Base-by-base conservation (phyloP, 2,113 vertebrate species). In the Tachysurus vachellii region DNA sequence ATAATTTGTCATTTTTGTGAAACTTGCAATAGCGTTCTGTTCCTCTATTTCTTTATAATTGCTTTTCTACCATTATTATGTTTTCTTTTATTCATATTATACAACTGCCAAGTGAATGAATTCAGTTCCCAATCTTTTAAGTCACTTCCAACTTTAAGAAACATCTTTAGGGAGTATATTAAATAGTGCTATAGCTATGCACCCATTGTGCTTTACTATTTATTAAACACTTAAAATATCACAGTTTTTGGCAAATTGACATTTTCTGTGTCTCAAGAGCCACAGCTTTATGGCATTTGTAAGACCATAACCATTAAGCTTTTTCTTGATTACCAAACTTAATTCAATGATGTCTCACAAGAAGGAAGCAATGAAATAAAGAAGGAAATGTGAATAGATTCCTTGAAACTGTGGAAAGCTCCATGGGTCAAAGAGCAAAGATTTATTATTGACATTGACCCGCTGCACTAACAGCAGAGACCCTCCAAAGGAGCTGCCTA, bases 381-480 rank as follows among this genome's bases (percentile, higher is more conserved):
- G 36, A 31, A 73, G 53, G 77, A 89, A 88, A 89, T 44, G 5
- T 56, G 70, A 68, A 80, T 73, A 85, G 73, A 68, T 85, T 88
- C 70, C 82, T 76, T 88, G 87, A 92, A 92, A 92, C 91, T 90
- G 57, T 91, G 93, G 95, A 91, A 94, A 94, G 95, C 94, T 95
- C 94, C 91, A 94, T 92, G 94, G 93, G 93, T 94, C 95, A 96
- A 93, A 92, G 70, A 79, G 80, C 53, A 86, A 86, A 95, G 95
- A 97, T 97, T 96, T 96, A 97, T 94, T 91, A 94, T 93, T 91
- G 87, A 93, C 91, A 92, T 93, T 95, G 96, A 96, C 94, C 96
- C 94, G 94, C 91, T 92, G 91, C 95, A 94, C 94, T 90, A 95
- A 68, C 79, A 92, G 93, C 94, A 92, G 92, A 77, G 75, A 88